Percentiles rank a stretch among this genome's conserved stretches.
Conservation (phyloP, 2,888 invertebrate genomes). For the Microchrysa polita region DNA sequence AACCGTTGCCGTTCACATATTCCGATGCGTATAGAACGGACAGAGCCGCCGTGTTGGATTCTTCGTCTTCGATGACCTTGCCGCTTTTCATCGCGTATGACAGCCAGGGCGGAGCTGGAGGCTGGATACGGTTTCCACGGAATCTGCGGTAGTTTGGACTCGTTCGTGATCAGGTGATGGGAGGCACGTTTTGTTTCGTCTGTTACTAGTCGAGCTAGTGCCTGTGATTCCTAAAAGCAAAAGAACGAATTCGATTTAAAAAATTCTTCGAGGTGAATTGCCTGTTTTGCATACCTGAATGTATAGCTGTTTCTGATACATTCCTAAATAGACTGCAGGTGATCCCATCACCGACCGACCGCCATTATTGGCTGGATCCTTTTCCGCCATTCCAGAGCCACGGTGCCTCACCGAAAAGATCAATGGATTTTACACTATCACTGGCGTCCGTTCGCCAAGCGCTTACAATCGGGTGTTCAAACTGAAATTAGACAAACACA, state of each 20-base stretch:
- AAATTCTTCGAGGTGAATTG: background rate
- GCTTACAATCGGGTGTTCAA: slow-evolving; percentile 84
- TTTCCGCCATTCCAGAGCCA: slow-evolving; percentile 64
- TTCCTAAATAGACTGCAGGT: slow-evolving; percentile 85
- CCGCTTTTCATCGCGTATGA: slow-evolving; percentile 49
- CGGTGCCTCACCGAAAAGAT: slow-evolving; percentile 75
- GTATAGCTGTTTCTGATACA: slow-evolving; percentile 80
- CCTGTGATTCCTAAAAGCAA: slow-evolving; percentile 66
- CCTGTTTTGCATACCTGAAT: slow-evolving; percentile 57
- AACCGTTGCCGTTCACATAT: slow-evolving; percentile 81
- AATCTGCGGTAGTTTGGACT: slow-evolving; percentile 64
- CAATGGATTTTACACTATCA: slow-evolving; percentile 73
- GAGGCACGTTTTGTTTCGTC: slow-evolving; percentile 58
- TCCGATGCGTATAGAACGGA: slow-evolving; percentile 79
- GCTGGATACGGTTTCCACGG: slow-evolving; percentile 82
- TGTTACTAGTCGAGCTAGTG: slow-evolving; percentile 60
- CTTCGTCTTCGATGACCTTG: slow-evolving; percentile 56
- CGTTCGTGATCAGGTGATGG: slow-evolving; percentile 59
- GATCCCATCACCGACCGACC: slow-evolving; percentile 61
- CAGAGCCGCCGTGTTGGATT: slow-evolving; percentile 71
- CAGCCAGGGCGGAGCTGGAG: slow-evolving; percentile 62
- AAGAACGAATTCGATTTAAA: background rate
- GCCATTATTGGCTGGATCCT: slow-evolving; percentile 55
- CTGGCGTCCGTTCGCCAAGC: slow-evolving; percentile 81
- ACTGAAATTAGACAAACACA: slow-evolving; percentile 66